These are phyloP conservation scores for Bilobella aurantiaca DNA, from an alignment of 1,140 invertebrate species.

Conservation along the genomic window DNA sequence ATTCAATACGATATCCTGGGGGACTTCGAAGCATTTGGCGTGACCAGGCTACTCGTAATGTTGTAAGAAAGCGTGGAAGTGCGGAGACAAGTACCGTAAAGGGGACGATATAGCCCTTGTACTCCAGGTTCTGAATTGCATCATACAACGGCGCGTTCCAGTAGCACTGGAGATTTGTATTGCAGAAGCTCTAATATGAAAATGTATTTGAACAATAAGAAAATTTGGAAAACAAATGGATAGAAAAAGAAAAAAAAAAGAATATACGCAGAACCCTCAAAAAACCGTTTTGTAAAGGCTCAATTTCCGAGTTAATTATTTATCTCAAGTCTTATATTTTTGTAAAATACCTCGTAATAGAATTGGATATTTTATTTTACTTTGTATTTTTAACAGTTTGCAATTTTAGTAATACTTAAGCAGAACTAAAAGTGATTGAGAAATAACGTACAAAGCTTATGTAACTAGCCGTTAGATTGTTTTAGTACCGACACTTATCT, in stretches of 20 bases:
- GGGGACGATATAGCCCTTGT: constrained; percentile 78
- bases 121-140: constrained; percentile 70
- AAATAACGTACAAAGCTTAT: no score
- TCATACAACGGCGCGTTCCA: constrained; percentile 78
- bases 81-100: constrained; percentile 76
- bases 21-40: constrained; percentile 81
- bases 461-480: no score
- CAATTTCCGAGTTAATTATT: not conserved
- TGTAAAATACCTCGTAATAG: not conserved
- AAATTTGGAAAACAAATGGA: not conserved
- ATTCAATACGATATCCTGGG: constrained; percentile 75
- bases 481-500: no score
- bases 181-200: constrained; percentile 59
- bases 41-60: constrained; percentile 77
- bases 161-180: constrained; percentile 81
- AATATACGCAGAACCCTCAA: not conserved
- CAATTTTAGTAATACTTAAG: no score
- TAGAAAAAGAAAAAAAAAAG: not conserved
- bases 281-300: not conserved
- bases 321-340: not conserved
- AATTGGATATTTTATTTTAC: not conserved
- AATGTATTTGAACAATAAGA: not conserved
- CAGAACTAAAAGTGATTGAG: no score
- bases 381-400: no score
- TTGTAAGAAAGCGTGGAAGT: constrained; percentile 59